Conservation (phyloP, 2,797 vertebrate genomes). For the Rhadinocentrus ornatus region DNA sequence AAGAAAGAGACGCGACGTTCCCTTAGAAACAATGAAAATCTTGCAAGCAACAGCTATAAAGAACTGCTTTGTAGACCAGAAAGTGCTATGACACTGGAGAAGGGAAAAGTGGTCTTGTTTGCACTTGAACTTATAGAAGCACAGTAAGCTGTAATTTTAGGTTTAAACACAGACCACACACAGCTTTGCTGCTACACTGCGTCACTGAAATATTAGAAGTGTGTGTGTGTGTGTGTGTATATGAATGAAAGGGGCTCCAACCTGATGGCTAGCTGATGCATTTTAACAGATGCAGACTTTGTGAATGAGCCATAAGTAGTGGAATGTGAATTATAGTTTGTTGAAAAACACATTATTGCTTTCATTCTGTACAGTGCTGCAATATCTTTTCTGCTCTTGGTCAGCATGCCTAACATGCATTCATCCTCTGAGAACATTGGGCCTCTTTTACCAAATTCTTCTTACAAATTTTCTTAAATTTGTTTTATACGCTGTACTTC, state of each 20-base stretch:
- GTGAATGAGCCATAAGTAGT: conserved; percentile 47
- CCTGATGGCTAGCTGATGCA: conserved; percentile 7
- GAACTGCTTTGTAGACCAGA: conserved; percentile 6
- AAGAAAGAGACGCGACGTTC: conserved; percentile 26
- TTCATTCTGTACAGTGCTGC: background rate
- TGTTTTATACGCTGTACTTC: too few species aligned
- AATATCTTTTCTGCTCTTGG: background rate
- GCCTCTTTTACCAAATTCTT: too few species aligned
- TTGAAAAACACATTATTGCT: background rate
- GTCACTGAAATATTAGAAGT: conserved; percentile 43
- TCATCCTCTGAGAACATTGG: too few species aligned
- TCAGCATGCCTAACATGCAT: background rate
- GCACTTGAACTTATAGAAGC: conserved; percentile 27
- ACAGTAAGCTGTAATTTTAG: conserved; percentile 26
- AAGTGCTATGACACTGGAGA: background rate
- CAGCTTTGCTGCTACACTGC: conserved; percentile 71
- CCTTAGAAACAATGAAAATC: conserved; percentile 32
- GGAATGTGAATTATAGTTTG: background rate
- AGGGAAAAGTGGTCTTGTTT: conserved; percentile 6
- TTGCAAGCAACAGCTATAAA: background rate
- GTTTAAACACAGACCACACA: conserved; percentile 44
- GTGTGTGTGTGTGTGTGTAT: conserved; percentile 32
- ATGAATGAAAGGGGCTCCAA: conserved; percentile 24
- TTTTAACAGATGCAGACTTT: conserved; percentile 61
- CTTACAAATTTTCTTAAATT: too few species aligned